Evolutionary conservation across 2,888 invertebrate species (phyloP).

Genomic region (Temnothorax unifasciatus): DNA sequence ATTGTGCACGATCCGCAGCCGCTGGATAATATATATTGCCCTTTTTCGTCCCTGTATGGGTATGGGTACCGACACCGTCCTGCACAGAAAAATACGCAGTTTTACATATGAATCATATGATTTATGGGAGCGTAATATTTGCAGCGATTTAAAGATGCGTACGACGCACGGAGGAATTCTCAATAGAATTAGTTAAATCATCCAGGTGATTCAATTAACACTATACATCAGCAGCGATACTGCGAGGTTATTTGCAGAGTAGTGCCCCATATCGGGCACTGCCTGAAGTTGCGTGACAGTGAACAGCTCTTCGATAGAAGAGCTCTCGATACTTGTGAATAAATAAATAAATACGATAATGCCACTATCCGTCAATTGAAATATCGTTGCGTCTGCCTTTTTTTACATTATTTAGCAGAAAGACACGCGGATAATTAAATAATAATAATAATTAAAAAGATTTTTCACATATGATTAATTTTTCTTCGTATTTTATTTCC

Average conservation of each 20-base stretch:
- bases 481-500: neutral
- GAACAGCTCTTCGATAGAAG: neutral
- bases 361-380: neutral
- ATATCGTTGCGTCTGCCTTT: neutral
- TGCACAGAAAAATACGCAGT: neutral
- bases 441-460: neutral
- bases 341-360: neutral
- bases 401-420: neutral
- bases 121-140: neutral
- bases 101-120: neutral
- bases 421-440: neutral
- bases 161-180: neutral
- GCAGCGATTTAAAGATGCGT: neutral
- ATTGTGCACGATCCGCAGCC: neutral
- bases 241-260: conserved; percentile 73
- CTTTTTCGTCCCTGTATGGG: neutral
- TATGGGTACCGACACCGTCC: neutral
- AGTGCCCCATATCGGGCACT: conserved; percentile 61
- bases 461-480: neutral
- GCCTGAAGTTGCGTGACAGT: conserved; percentile 66
- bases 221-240: conserved; percentile 29
- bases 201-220: conserved; percentile 55
- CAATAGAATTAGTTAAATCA: conserved; percentile 38
- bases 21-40: conserved; percentile 12
- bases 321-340: conserved; percentile 5